Conservation (phyloP, 2,888 invertebrate species). For the Eledone cirrhosa region DNA sequence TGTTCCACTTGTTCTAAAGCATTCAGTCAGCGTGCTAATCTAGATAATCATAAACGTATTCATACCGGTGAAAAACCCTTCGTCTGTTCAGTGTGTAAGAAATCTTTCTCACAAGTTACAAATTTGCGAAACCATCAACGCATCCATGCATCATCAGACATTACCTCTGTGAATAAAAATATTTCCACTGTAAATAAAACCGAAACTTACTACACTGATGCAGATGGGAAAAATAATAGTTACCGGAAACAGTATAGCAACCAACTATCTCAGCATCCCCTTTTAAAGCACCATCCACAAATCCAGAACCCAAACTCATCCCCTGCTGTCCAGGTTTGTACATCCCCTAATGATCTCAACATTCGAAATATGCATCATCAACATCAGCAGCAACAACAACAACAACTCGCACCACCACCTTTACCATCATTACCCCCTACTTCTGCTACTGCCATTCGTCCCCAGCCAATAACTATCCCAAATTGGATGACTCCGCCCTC, state of each 20-base stretch:
- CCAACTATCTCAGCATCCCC: background rate
- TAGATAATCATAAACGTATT: slow-evolving; percentile 21
- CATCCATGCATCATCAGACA: background rate
- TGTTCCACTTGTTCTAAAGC: slow-evolving; percentile 19
- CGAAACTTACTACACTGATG: background rate
- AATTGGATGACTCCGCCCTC: slow-evolving; percentile 19
- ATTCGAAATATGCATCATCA: background rate
- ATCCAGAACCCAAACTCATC: slow-evolving; percentile 9
- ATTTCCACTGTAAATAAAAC: background rate
- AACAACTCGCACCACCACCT: slow-evolving; percentile 1
- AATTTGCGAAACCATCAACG: slow-evolving; percentile 17
- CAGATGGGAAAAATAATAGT: background rate
- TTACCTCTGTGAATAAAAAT: background rate
- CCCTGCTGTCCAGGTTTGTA: background rate
- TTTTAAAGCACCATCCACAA: background rate
- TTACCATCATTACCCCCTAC: slow-evolving; percentile 15
- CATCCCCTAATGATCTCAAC: too few species aligned
- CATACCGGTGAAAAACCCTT: slow-evolving; percentile 8
- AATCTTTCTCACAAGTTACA: slow-evolving; percentile 17
- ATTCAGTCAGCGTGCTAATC: slow-evolving; percentile 17
- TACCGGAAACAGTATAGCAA: slow-evolving; percentile 15
- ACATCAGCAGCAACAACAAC: background rate
- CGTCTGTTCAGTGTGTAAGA: slow-evolving; percentile 16
- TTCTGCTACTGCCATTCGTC: background rate
- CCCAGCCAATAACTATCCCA: slow-evolving; percentile 16